Percentiles rank a stretch among this genome's conserved stretches.
These are phyloP conservation scores for Drosophila subobscura DNA, from an alignment of 1,140 invertebrate genomes.

Conservation along the genomic window DNA sequence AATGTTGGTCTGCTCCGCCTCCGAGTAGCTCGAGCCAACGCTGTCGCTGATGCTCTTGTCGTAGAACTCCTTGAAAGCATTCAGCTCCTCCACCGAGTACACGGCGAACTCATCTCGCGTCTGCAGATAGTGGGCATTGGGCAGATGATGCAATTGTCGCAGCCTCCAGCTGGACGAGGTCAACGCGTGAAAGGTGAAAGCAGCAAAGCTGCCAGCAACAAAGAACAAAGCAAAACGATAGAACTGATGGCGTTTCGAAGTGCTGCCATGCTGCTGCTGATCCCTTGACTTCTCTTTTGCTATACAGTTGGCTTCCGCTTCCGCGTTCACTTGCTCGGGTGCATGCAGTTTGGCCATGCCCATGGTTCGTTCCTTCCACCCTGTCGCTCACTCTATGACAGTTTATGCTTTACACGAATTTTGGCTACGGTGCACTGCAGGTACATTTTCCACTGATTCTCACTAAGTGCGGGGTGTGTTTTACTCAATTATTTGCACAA, in stretches of 20 bases:
- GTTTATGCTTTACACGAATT: constrained; percentile 44
- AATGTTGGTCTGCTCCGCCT: constrained; percentile 64
- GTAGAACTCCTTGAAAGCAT: constrained; percentile 73
- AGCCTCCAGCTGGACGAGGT: constrained; percentile 29
- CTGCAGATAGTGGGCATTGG: constrained; percentile 70
- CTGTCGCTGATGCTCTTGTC: constrained; percentile 66
- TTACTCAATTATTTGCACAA: constrained; percentile 15
- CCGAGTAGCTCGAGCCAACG: constrained; percentile 48
- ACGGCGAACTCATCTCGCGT: constrained; percentile 76
- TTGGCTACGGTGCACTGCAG: constrained; percentile 15
- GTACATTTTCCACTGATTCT: constrained; percentile 35
- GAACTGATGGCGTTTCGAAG: constrained; percentile 6
- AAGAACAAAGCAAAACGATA: constrained; percentile 57
- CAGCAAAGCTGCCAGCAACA: constrained; percentile 59
- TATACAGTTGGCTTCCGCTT: background rate
- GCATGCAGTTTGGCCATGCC: constrained; percentile 12
- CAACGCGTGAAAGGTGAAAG: constrained; percentile 52
- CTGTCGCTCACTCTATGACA: background rate
- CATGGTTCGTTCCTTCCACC: background rate
- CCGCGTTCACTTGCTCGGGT: background rate
- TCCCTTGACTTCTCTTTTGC: background rate
- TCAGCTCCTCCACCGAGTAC: constrained; percentile 64
- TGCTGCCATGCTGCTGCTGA: background rate
- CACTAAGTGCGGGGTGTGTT: constrained; percentile 7
- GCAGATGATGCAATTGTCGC: constrained; percentile 62